Base-by-base conservation (phyloP, 2,797 vertebrate species). In the Crocidura indochinensis region DNA sequence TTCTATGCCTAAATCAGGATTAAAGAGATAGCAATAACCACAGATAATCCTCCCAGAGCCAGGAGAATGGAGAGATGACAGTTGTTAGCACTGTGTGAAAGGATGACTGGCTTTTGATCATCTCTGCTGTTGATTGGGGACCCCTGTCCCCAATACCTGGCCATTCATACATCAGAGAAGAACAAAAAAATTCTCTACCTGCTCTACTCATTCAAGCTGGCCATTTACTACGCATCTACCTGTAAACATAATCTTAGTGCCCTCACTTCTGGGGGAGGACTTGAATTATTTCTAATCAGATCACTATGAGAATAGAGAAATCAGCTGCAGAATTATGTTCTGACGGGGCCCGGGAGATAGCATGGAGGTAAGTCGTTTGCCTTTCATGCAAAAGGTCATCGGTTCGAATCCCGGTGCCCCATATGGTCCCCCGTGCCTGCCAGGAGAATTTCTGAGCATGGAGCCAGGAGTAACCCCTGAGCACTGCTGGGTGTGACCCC, bases 1-100 rank as follows among this genome's bases (percentile, higher is more conserved):
- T 91, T 89, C 87, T 94, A 88, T 82, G 64, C 24, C 38, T 89
- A 60, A 17, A 29, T 88, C 27, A 88, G 84, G 31, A 89, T 91
- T n/a, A 51, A 72, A 87, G 12, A 78, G 19, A 56, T 81, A 79
- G 38, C 49, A 85, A 85, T 56, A 69, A 65, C 56, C 49, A 89
- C n/a, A 83, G 90, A 74, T n/a, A 68, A 68, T 89, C 47, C 62
- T 85, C 82, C 74, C 79, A 85, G 64, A 74, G 72, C 64, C 64
- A 73, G 60, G 84, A 82, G 29, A 83, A 1, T 47, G 27, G 8
- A 65, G 22, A 38, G 29, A 46, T 0, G 22, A 29, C 51, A 87
- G 19, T 26, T 83, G 29, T 5, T 68, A 24, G 17, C 31, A 72
- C 29, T 38, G 8, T 10, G 56, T 26, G 20, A 26, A 31, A 53